Conservation (phyloP, 2,113 vertebrate genomes). For the Cygnus atratus region DNA sequence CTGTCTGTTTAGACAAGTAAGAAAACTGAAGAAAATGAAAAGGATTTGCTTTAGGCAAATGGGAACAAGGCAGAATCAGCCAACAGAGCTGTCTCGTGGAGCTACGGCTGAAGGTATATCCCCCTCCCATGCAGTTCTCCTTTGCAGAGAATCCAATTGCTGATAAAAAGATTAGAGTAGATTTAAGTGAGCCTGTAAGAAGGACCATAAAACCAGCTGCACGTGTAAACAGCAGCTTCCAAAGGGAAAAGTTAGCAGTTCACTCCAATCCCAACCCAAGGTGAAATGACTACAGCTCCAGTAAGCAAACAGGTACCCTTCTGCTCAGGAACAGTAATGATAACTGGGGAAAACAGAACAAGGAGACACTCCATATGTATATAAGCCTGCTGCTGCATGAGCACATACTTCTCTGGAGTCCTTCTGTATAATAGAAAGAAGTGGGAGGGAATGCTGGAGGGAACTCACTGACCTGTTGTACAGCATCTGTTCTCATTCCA, state of each 20-base stretch:
- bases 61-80: neutral
- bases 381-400: neutral
- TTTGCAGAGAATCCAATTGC: neutral
- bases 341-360: neutral
- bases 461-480: neutral
- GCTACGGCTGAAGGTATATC: accelerated
- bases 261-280: neutral
- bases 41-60: neutral
- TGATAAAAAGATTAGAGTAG: neutral
- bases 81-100: neutral
- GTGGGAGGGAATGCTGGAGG: neutral
- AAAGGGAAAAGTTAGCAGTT: neutral
- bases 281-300: neutral
- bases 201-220: neutral
- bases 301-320: neutral
- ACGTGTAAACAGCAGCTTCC: neutral
- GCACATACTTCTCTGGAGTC: neutral
- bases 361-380: neutral
- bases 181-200: neutral
- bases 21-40: neutral
- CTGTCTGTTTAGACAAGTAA: neutral
- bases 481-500: neutral
- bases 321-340: neutral
- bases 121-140: neutral
- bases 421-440: neutral